These are phyloP conservation scores for Lepidonotus clava DNA, from an alignment of 2,888 invertebrate species.

Conservation along the genomic window DNA sequence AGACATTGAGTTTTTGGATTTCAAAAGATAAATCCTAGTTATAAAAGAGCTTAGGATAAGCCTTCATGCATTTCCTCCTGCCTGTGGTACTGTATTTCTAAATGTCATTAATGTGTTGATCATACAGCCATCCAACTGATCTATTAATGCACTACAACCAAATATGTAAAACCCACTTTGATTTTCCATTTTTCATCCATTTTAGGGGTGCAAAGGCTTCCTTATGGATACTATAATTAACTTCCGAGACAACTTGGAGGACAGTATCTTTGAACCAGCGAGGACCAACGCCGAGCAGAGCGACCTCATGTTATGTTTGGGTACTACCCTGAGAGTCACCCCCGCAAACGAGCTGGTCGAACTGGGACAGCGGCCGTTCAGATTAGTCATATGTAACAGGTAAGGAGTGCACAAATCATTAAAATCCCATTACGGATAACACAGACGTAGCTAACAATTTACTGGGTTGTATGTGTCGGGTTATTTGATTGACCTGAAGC, in stretches of 20 bases:
- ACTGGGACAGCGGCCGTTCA: slow-evolving; percentile 66
- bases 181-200: background rate
- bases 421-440: no score
- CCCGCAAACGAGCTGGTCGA: slow-evolving; percentile 75
- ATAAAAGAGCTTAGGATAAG: no score
- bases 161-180: background rate
- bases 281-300: slow-evolving; percentile 64
- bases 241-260: slow-evolving; percentile 75
- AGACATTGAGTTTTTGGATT: no score
- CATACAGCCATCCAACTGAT: background rate
- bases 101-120: no score
- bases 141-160: background rate
- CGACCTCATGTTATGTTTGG: slow-evolving; percentile 77
- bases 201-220: slow-evolving; percentile 71
- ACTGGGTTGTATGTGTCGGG: no score
- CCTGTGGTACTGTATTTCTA: no score
- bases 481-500: no score
- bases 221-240: slow-evolving; percentile 78
- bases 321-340: slow-evolving; percentile 76
- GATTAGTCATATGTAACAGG: slow-evolving; percentile 75
- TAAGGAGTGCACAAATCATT: no score
- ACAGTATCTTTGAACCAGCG: slow-evolving; percentile 69
- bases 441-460: no score
- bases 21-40: no score
- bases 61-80: no score